Conservation (phyloP, 2,113 vertebrate genomes). For the Callipepla californica region DNA sequence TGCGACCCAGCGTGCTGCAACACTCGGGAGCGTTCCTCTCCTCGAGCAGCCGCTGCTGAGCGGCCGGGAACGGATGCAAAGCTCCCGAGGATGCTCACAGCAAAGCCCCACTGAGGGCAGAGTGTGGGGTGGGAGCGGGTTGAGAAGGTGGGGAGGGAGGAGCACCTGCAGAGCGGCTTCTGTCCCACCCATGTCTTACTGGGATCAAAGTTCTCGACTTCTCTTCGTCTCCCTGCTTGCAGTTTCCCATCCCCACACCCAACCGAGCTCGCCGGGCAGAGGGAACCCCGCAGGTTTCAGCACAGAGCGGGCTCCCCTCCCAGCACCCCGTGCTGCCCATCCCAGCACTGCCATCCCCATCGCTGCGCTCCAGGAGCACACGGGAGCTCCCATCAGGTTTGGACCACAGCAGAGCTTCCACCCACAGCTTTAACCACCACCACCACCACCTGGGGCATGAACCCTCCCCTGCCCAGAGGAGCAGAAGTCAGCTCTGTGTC, state of each 20-base stretch:
- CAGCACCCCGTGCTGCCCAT: neutral
- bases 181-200: neutral
- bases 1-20: neutral
- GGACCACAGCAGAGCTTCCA: accelerated
- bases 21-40: neutral
- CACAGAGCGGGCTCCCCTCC: too few relatives aligned
- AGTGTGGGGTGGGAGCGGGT: too few relatives aligned
- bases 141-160: neutral
- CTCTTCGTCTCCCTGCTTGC: neutral
- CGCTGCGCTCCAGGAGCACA: neutral
- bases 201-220: neutral
- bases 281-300: too few relatives aligned
- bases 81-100: neutral
- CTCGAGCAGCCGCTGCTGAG: accelerated
- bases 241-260: accelerated
- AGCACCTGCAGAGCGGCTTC: neutral
- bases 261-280: accelerated
- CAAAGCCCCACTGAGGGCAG: accelerated
- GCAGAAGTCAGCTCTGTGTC: neutral
- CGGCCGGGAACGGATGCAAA: neutral
- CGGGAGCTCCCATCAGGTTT: accelerated
- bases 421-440: neutral
- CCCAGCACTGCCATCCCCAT: neutral
- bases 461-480: neutral
- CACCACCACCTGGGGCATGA: neutral